Evolutionary conservation across 2,113 vertebrate genomes (phyloP), one percentile per base, ranked within the genome.

Genomic region (Tringa solitaria): DNA sequence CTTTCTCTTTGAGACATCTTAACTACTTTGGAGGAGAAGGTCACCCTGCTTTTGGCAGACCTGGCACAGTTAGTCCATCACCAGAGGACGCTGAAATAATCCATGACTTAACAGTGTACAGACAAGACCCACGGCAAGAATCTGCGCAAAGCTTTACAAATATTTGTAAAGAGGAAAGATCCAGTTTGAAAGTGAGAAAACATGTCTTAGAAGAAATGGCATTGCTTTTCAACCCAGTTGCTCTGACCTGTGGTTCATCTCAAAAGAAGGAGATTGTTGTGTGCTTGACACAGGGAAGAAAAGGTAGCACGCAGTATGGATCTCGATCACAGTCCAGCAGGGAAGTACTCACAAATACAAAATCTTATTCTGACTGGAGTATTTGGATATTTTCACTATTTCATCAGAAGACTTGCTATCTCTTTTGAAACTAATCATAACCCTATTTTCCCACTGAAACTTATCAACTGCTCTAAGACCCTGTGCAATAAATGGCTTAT

Each of bases 301-400:
- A 12, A 51, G 1, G 4, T 59, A 51, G 19, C 16, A 23, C 1
- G 0, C 1, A 16, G 9, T 27, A 48, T 8, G 4, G 35, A 30
- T 68, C 27, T 88, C 69, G n/a, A 35, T 28, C 64, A 51, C 4
- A 1, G 15, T 26, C 37, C 46, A 73, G 27, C 6, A 59, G 30
- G 39, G 43, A 89, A 3, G 4, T 23, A 37, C 20, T 77, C 56
- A 80, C 9, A 81, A 76, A 35, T 8, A 22, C 8, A 90, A 92
- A 93, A 84, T 13, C 37, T 41, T 74, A 1, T 32, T 74, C 21
- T 43, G 18, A 24, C 7, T 8, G 27, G 18, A 81, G 23, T 10
- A 78, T 63, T 81, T 81, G 30, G 9, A 24, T 89, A 75, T 89
- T 89, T 86, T 70, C 46, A 70, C 14, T 53, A 2, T 67, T 77